Conservation (phyloP, 2,888 invertebrate species). For the Zonitis immaculata region DNA sequence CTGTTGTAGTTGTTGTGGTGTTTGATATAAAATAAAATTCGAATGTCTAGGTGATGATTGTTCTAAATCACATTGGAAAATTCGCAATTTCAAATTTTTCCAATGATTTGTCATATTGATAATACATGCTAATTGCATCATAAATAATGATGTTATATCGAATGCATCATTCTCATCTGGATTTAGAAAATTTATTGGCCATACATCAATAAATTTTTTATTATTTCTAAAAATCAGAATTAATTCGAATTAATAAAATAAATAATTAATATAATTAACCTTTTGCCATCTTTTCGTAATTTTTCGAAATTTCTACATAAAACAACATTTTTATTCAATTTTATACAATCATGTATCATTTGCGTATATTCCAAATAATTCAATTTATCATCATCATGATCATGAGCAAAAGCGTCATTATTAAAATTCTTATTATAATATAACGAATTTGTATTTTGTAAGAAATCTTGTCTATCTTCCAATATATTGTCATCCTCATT, state of each 20-base stretch:
- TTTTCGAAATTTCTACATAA: constrained; percentile 86
- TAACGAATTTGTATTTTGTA: constrained; percentile 60
- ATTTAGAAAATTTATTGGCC: constrained; percentile 90
- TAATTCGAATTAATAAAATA: no score
- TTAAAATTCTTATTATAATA: constrained; percentile 59
- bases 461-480: constrained; percentile 72
- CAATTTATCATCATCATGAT: constrained; percentile 38
- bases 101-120: constrained; percentile 86
- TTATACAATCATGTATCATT: constrained; percentile 81
- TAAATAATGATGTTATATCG: constrained; percentile 88
- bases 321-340: constrained; percentile 92
- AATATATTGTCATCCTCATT: no score
- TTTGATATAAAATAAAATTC: no score
- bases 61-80: constrained; percentile 71
- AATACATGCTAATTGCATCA: constrained; percentile 95
- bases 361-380: constrained; percentile 66
- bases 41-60: no score
- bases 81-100: constrained; percentile 79
- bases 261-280: no score
- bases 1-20: constrained; percentile 26
- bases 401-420: constrained; percentile 54
- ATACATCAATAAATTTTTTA: constrained; percentile 88
- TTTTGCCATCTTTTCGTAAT: constrained; percentile 71
- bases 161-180: constrained; percentile 75
- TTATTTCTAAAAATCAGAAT: no score